Percentiles rank a stretch among this genome's conserved stretches.
These are phyloP conservation scores for Leucoma salicis DNA, from an alignment of 2,888 invertebrate species.

Conservation along the genomic window DNA sequence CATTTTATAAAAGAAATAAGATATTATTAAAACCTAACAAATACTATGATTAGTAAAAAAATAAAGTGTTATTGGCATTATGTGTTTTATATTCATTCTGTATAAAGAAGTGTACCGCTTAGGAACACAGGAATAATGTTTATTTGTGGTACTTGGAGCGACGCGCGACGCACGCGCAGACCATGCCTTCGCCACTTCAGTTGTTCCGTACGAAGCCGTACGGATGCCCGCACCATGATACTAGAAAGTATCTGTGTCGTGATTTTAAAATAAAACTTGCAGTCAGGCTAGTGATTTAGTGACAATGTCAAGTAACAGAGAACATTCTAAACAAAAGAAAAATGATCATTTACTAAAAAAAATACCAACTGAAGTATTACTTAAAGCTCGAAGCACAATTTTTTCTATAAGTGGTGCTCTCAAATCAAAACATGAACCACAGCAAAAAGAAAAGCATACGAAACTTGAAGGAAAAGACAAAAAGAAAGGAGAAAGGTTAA, in stretches of 20 bases:
- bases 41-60: slow-evolving; percentile 4
- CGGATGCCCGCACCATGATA: slow-evolving; percentile 52
- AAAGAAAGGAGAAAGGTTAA: slow-evolving; percentile 61
- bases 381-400: slow-evolving; percentile 72
- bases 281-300: slow-evolving; percentile 18
- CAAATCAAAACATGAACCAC: slow-evolving; percentile 64
- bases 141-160: slow-evolving; percentile 71
- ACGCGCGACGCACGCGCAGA: slow-evolving; percentile 65
- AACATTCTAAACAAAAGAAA: slow-evolving; percentile 60
- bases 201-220: slow-evolving; percentile 56
- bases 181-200: slow-evolving; percentile 64
- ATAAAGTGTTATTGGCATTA: slow-evolving; percentile 18
- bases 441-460: slow-evolving; percentile 42
- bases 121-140: slow-evolving; percentile 62
- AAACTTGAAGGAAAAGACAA: slow-evolving; percentile 77
- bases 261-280: slow-evolving; percentile 38
- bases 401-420: slow-evolving; percentile 71
- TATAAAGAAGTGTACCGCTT: slow-evolving; percentile 38
- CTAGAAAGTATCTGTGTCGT: slow-evolving; percentile 28
- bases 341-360: slow-evolving; percentile 72
- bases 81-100: slow-evolving; percentile 23
- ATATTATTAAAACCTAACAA: no score
- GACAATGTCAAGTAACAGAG: slow-evolving; percentile 69
- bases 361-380: slow-evolving; percentile 68
- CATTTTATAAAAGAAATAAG: no score